Evolutionary conservation across 2,888 invertebrate genomes (phyloP), one percentile per base, ranked within the genome.

Genomic region (Clusia tigrina): DNA sequence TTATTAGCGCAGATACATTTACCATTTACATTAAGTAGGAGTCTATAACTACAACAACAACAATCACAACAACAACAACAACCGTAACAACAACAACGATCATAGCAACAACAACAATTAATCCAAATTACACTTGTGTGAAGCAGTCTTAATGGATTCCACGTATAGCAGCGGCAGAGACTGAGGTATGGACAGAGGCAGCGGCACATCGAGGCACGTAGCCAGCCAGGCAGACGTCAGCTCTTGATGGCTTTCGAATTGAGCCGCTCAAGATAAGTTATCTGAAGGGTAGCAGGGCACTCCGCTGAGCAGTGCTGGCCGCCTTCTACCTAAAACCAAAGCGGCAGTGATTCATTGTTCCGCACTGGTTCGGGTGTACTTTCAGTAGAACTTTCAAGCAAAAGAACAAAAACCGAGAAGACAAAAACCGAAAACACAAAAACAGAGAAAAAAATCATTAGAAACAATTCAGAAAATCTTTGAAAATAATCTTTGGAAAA

Each of bases 161-260:
- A 46, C 57, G n/a, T 15, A 54, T 15, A 25, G 26, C 9, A 3
- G 25, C 12, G n/a, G n/a, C n/a, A n/a, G n/a, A n/a, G n/a, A 18
- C 10, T n/a, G 18, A 22, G 15, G 20, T 15, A 22, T 15, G 23
- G 3, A 52, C 20, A 18, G 5, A 2, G 3, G 66, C 68, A 24
- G 25, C 37, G 15, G 37, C 55, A 22, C 9, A 63, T 65, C 63
- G 62, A 64, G 69, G 54, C 68, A 63, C 69, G 75, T 73, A 74
- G 74, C 74, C 69, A 74, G 73, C 58, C 64, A 48, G 63, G 58
- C 54, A 58, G 62, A 69, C 68, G 69, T 65, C 18, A 20, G 51
- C 23, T 62, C 46, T 54, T 69, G 42, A 53, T 60, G 64, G 23
- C 22, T 22, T 38, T 22, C n/a, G 1, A 15, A 20, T 55, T 38